phyloP scores from a whole-genome alignment of 1,140 invertebrate species.

The Drosophila eugracilis region DNA sequence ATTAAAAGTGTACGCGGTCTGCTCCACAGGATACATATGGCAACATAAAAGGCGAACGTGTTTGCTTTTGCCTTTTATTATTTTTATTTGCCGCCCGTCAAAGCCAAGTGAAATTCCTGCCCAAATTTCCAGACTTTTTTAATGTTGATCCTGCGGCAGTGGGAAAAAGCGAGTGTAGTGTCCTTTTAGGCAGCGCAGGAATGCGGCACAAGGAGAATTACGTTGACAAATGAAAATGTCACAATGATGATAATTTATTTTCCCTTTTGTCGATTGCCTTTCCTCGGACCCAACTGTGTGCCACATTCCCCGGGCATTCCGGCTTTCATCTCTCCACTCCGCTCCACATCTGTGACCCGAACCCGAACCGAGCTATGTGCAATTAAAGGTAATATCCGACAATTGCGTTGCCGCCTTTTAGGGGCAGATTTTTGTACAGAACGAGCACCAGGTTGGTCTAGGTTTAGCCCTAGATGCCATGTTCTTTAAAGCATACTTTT shows the following conservation, averaged over 20 bases:
- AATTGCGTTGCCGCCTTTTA: slow-evolving; percentile 29
- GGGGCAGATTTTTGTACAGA: neutral
- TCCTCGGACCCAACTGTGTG: slow-evolving; percentile 42
- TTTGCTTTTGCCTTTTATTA: slow-evolving; percentile 18
- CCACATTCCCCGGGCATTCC: slow-evolving; percentile 56
- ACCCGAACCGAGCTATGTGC: slow-evolving; percentile 46
- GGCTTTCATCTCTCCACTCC: slow-evolving; percentile 58
- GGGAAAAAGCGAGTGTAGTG: slow-evolving; percentile 51
- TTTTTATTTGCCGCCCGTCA: slow-evolving; percentile 8
- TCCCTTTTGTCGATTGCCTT: slow-evolving; percentile 71
- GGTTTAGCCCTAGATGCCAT: too few species aligned
- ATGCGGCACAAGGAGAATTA: slow-evolving; percentile 74
- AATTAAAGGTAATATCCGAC: slow-evolving; percentile 68
- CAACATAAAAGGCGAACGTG: slow-evolving; percentile 63
- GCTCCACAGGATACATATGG: slow-evolving; percentile 35
- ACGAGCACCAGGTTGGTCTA: too few species aligned
- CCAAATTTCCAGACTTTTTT: slow-evolving; percentile 66
- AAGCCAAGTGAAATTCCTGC: slow-evolving; percentile 69
- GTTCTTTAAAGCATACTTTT: too few species aligned
- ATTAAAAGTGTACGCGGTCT: slow-evolving; percentile 58
- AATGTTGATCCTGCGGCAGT: slow-evolving; percentile 33
- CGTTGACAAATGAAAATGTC: slow-evolving; percentile 82
- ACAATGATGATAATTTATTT: slow-evolving; percentile 83
- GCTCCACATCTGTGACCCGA: slow-evolving; percentile 41
- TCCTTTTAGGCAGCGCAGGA: slow-evolving; percentile 68